Conservation (phyloP, 2,113 vertebrate species). For the Tragelaphus imberbis region DNA sequence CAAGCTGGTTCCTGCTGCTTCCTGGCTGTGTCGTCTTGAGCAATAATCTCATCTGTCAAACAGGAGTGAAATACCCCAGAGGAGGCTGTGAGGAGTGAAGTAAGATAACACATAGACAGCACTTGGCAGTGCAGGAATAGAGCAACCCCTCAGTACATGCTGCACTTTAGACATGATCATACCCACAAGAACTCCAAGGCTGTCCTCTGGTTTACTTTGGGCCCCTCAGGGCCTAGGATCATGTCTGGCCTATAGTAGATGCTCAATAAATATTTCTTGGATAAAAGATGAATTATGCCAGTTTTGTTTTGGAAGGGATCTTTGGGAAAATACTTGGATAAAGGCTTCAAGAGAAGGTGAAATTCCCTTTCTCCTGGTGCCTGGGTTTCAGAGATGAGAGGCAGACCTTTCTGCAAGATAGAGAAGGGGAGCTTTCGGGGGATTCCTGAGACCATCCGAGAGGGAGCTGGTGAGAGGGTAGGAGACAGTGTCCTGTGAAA, state of each 20-base stretch:
- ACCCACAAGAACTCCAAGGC: neutral
- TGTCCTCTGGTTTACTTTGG: neutral
- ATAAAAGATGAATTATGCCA: neutral
- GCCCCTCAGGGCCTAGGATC: neutral
- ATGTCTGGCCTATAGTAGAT: neutral
- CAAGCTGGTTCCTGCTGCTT: neutral
- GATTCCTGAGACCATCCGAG: neutral
- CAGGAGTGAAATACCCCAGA: neutral
- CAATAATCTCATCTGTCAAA: neutral
- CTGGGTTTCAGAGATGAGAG: neutral
- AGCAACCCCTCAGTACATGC: neutral
- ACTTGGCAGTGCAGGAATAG: neutral
- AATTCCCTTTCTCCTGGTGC: neutral
- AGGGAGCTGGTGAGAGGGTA: neutral
- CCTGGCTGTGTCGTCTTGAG: neutral
- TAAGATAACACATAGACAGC: neutral
- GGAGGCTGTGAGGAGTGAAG: neutral
- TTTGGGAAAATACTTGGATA: neutral
- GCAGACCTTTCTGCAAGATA: neutral
- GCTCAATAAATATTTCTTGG: neutral
- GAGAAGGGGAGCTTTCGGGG: neutral
- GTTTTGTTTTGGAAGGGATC: neutral
- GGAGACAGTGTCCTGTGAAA: neutral
- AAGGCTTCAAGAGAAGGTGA: neutral
- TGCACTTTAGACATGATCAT: neutral